phyloP scores from a whole-genome alignment of 2,888 invertebrate species.

The Aphidoletes aphidimyza region DNA sequence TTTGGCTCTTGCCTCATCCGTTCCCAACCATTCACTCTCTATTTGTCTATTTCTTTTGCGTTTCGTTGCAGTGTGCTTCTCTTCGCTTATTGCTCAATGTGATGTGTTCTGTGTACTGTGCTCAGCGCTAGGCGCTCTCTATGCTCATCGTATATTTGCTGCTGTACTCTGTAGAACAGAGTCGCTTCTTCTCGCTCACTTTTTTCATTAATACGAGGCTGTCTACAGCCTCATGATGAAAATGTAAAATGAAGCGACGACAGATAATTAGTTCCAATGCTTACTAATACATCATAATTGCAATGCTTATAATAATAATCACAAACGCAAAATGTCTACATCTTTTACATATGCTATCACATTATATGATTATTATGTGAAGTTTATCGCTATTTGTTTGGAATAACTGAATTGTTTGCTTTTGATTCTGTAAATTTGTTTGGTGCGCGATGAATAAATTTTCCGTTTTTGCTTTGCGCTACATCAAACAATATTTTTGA shows the following conservation, averaged over 20 bases:
- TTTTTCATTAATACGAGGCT: no score
- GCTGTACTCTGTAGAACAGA: no score
- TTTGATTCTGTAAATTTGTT: no score
- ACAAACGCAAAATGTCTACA: neutral
- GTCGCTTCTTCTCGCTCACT: no score
- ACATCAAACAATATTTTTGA: no score
- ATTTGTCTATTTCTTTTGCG: no score
- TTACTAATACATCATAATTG: slow-evolving; percentile 43
- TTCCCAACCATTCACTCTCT: neutral
- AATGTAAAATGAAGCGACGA: slow-evolving; percentile 34
- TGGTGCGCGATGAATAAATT: neutral
- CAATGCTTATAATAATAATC: slow-evolving; percentile 44
- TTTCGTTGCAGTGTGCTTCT: no score
- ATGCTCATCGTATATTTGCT: no score
- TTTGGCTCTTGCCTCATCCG: neutral
- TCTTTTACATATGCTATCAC: slow-evolving; percentile 18
- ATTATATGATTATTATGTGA: slow-evolving; percentile 53
- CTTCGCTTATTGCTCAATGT: no score
- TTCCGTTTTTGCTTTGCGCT: no score
- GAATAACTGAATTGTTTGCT: slow-evolving; percentile 44
- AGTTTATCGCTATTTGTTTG: slow-evolving; percentile 51
- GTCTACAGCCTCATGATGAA: slow-evolving; percentile 12
- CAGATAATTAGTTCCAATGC: slow-evolving; percentile 54
- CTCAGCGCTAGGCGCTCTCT: no score
- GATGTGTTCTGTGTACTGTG: no score